These are phyloP conservation scores for Philaethria dido DNA, from an alignment of 2,888 invertebrate species.

Conservation along the genomic window DNA sequence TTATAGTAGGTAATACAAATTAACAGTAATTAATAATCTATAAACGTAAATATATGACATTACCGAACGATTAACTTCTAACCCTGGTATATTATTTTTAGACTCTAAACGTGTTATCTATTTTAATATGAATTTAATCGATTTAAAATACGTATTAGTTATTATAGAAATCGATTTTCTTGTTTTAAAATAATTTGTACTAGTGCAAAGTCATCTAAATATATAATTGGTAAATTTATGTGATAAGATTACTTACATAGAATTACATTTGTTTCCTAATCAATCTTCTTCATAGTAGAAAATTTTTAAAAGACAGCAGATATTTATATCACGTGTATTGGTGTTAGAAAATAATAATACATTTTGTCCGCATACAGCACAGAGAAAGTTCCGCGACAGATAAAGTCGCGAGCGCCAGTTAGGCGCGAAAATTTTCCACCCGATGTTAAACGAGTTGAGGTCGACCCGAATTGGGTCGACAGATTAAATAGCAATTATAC, in stretches of 20 bases:
- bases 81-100: slow-evolving; percentile 1
- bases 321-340: neutral
- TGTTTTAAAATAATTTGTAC: neutral
- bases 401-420: slow-evolving; percentile 11
- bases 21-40: slow-evolving; percentile 1
- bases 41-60: slow-evolving; percentile 2
- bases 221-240: neutral
- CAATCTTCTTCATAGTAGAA: neutral
- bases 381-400: slow-evolving; percentile 25
- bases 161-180: neutral
- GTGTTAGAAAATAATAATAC: slow-evolving; percentile 16
- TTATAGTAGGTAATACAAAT: neutral
- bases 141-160: slow-evolving; percentile 4
- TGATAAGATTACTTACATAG: neutral
- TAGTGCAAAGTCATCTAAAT: neutral
- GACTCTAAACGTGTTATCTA: slow-evolving; percentile 8
- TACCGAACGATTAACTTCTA: slow-evolving; percentile 8
- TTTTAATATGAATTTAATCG: slow-evolving; percentile 35
- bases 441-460: slow-evolving; percentile 33
- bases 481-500: slow-evolving; percentile 42
- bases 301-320: neutral
- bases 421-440: slow-evolving; percentile 37
- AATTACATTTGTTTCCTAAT: neutral
- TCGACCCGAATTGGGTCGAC: slow-evolving; percentile 51
- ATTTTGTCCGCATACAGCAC: slow-evolving; percentile 7